Evolutionary conservation across 1,140 invertebrate genomes (phyloP).

Genomic region (Drosophila auraria): DNA sequence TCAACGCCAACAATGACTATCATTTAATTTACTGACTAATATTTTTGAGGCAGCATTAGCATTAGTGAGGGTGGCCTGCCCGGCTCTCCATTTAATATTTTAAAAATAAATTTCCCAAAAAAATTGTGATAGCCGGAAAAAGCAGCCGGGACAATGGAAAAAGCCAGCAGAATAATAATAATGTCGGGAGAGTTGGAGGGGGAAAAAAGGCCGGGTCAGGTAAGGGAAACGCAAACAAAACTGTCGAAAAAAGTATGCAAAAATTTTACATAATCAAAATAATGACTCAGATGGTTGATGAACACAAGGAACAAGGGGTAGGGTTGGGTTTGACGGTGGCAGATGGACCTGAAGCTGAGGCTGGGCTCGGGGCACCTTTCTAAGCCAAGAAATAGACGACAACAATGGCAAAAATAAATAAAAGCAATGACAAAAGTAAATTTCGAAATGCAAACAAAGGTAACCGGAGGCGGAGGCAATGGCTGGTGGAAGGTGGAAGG

Average conservation of each 20-base stretch:
- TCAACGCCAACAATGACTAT: slow-evolving; percentile 50
- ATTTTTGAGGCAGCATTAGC: slow-evolving; percentile 34
- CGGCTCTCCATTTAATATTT: slow-evolving; percentile 67
- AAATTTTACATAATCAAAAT: slow-evolving; percentile 80
- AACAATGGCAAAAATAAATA: slow-evolving; percentile 74
- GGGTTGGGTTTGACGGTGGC: not conserved
- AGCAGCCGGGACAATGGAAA: slow-evolving; percentile 51
- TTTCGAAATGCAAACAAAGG: slow-evolving; percentile 59
- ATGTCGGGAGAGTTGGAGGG: slow-evolving; percentile 5
- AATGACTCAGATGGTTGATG: slow-evolving; percentile 58
- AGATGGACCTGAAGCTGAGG: slow-evolving; percentile 1
- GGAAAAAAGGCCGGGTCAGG: slow-evolving; percentile 19
- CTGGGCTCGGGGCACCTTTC: not conserved
- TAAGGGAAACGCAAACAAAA: slow-evolving; percentile 63
- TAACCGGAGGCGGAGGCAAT: not conserved
- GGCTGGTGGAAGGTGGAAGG: not conserved
- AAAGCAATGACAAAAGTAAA: slow-evolving; percentile 78
- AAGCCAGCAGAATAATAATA: slow-evolving; percentile 51
- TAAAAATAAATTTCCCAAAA: slow-evolving; percentile 51
- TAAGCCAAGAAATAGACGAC: slow-evolving; percentile 71
- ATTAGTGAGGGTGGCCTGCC: slow-evolving; percentile 27
- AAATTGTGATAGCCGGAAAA: slow-evolving; percentile 19
- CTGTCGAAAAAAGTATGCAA: slow-evolving; percentile 71
- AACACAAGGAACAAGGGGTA: not conserved
- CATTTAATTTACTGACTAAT: slow-evolving; percentile 67